Conservation (phyloP, 2,888 invertebrate species). For the Cryptocephalus moraei region DNA sequence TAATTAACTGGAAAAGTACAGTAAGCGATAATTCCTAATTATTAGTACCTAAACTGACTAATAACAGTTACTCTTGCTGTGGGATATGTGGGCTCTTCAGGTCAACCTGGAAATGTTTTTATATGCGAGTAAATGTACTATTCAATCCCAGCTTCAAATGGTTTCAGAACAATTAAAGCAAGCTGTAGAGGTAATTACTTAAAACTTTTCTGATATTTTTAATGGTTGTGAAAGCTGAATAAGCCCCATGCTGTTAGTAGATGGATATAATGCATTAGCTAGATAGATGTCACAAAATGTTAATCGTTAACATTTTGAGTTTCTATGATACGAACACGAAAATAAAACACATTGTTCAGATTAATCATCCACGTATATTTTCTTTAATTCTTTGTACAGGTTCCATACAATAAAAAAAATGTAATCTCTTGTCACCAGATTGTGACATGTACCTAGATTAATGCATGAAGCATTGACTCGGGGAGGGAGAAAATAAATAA, state of each 20-base stretch:
- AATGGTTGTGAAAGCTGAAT: neutral
- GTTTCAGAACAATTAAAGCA: too few species aligned
- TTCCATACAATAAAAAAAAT: slow-evolving; percentile 12
- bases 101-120: too few species aligned
- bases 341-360: slow-evolving; percentile 11
- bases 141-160: too few species aligned
- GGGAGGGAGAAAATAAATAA: slow-evolving; percentile 40
- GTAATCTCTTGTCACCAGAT: slow-evolving; percentile 28
- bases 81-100: too few species aligned
- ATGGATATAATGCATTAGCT: slow-evolving; percentile 20
- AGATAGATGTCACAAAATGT: slow-evolving; percentile 37
- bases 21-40: too few species aligned
- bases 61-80: too few species aligned
- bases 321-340: neutral
- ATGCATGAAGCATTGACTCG: slow-evolving; percentile 30
- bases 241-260: slow-evolving; percentile 13
- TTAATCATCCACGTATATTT: slow-evolving; percentile 1
- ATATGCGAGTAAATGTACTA: too few species aligned
- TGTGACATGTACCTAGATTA: slow-evolving; percentile 41
- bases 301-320: slow-evolving; percentile 13
- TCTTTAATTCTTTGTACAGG: slow-evolving; percentile 8
- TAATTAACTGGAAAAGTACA: too few species aligned
- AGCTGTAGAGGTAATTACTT: too few species aligned
- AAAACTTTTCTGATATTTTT: too few species aligned
- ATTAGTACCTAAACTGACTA: too few species aligned